These are phyloP conservation scores for Condylura cristata DNA, from an alignment of 2,113 vertebrate species.

Conservation along the genomic window DNA sequence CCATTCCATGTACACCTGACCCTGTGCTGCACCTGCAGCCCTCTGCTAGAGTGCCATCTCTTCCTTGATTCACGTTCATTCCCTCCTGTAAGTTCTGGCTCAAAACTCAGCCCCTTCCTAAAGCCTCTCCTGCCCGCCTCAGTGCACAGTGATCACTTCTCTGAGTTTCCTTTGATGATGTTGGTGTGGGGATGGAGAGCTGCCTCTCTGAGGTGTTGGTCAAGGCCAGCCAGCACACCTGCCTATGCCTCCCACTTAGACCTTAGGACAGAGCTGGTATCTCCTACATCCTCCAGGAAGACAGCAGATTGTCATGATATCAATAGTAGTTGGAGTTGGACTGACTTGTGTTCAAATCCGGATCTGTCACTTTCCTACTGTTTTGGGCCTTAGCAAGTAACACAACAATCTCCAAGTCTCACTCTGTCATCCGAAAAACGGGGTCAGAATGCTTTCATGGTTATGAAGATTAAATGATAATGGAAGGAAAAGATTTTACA, in stretches of 20 bases:
- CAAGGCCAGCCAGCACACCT: not conserved
- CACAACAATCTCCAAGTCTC: constrained; percentile 8
- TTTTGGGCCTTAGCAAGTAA: not conserved
- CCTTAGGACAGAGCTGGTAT: not conserved
- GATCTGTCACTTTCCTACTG: not conserved
- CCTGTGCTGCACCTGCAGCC: not conserved
- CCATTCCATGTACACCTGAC: not conserved
- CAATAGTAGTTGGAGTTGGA: not conserved
- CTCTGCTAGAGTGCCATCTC: not conserved
- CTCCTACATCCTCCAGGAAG: not conserved
- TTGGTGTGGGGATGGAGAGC: not conserved
- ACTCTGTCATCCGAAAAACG: constrained; percentile 37
- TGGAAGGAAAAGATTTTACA: not conserved
- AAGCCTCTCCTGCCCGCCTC: not conserved
- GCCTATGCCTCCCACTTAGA: not conserved
- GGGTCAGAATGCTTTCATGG: not conserved
- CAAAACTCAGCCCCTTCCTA: not conserved
- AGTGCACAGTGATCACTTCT: not conserved
- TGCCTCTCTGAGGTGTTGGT: not conserved
- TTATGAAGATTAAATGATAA: constrained; percentile 40
- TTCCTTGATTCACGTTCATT: not conserved
- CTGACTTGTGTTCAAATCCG: not conserved
- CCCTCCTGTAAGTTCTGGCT: not conserved
- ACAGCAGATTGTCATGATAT: not conserved
- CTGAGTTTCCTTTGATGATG: not conserved